Base-by-base conservation (phyloP, 2,888 invertebrate species). In the Agrotis puta region DNA sequence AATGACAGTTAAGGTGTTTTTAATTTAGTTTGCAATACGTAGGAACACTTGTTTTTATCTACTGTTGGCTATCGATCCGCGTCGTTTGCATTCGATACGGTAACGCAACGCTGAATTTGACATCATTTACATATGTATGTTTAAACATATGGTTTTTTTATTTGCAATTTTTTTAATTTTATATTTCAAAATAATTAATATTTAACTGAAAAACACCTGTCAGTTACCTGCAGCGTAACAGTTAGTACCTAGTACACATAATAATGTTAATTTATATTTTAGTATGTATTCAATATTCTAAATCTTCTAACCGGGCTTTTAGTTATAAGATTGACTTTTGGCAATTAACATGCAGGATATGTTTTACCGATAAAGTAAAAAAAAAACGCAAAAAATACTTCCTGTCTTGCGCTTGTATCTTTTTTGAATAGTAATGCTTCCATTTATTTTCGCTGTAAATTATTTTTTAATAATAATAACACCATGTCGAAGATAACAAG, bases 41-140 rank as follows among this genome's bases (percentile, higher is more conserved):
- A 43, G 69, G 50, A 56, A 39, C 53, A 53, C 43, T 70, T 58
- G 59, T 53, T 64, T 70, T 70, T 79, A 64, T 74, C 57, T 70
- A 20, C 47, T 64, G 58, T 69, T 73, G 56, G 70, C 56, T 56
- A 58, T 61, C 43, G 45, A 64, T 56, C 18, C 27, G 48, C 50
- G 69, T 69, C 43, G 27, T 64, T 66, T 20, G 7, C 13, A n/a
- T 68, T 62, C 53, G 47, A 22, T 43, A 63, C 53, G 45, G 54
- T 64, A 62, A 57, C 39, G 39, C 66, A 50, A 61, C 20, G 47
- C 45, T 45, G 51, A 39, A 81, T 70, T 70, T 70, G 43, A 45
- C 58, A 50, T 53, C 39, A 47, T 53, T 16, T 54, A 48, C 13
- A 11, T 22, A 69, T 16, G 16, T 64, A 9, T 47, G 11, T 1